Evolutionary conservation across 2,888 invertebrate genomes (phyloP).

Genomic region (Branchellion lobata): DNA sequence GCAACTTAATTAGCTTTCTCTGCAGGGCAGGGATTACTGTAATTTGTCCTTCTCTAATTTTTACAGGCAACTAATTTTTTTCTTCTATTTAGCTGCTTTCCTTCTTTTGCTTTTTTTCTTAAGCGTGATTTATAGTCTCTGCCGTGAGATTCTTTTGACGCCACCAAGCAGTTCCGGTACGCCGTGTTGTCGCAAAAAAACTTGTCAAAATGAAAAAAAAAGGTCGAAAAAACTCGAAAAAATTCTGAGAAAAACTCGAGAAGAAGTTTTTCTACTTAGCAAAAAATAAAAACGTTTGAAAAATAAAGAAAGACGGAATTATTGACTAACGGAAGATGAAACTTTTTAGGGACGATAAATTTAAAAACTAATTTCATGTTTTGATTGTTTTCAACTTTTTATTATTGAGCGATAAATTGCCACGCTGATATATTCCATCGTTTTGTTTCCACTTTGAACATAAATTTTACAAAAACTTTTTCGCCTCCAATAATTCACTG

Average conservation of each 20-base stretch:
- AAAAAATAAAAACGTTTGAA: not conserved
- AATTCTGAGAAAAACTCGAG: not conserved
- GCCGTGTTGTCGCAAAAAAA: too few species aligned
- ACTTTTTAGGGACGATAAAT: not conserved
- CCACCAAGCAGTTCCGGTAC: too few species aligned
- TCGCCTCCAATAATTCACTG: too few species aligned
- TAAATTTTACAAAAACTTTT: too few species aligned
- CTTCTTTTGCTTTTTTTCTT: too few species aligned
- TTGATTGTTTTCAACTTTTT: not conserved
- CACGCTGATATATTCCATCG: not conserved
- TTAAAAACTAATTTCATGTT: not conserved
- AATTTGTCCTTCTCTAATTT: too few species aligned
- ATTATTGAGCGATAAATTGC: not conserved
- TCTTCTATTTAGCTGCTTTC: too few species aligned
- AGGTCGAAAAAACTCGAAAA: not conserved
- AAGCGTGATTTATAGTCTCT: too few species aligned
- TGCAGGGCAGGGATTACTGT: too few species aligned
- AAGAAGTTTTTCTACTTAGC: not conserved
- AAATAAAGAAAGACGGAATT: not conserved
- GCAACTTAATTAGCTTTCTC: too few species aligned
- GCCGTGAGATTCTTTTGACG: too few species aligned
- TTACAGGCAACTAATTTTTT: too few species aligned
- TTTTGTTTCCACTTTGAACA: not conserved
- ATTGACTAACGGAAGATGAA: not conserved
- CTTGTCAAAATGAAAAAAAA: not conserved